Conservation (phyloP, 23 tunicate genomes). For the Clavelina lepadiformis region DNA sequence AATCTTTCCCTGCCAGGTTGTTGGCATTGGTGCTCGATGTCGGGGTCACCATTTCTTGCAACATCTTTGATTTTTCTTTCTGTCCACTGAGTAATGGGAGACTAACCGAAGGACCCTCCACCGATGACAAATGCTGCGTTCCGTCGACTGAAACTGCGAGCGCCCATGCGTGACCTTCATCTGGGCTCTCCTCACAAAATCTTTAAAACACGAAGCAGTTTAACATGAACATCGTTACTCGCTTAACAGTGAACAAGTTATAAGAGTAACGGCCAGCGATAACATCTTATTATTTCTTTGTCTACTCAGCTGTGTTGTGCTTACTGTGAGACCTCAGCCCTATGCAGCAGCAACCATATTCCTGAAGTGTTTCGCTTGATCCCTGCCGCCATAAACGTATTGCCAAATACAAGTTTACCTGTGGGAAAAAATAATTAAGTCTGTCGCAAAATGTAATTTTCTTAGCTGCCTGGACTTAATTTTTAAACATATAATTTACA, state of each 20-base stretch:
- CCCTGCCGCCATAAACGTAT: conserved; percentile 24
- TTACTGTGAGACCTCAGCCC: conserved; percentile 26
- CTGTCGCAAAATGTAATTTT: too few species aligned
- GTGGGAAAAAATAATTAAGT: background rate
- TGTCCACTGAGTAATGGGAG: background rate
- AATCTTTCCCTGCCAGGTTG: background rate
- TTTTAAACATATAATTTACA: background rate
- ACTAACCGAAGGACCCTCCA: background rate
- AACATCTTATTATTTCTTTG: background rate
- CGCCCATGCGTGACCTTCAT: conserved; percentile 51
- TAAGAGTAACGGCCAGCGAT: background rate
- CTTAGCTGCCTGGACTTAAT: background rate
- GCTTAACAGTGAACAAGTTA: background rate
- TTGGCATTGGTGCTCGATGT: too few species aligned
- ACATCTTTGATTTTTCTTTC: too few species aligned
- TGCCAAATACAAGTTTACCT: conserved; percentile 51
- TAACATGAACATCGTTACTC: background rate
- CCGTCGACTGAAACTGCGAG: conserved; percentile 50
- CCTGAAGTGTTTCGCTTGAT: conserved; percentile 30
- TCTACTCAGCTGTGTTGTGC: background rate
- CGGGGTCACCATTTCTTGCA: too few species aligned
- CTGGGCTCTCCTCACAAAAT: conserved; percentile 40
- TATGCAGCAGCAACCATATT: conserved; percentile 41
- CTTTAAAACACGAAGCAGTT: conserved; percentile 5
- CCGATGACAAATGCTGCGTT: conserved; percentile 24